A percentile compares a stretch with the other conserved stretches of the same genome.
Evolutionary conservation across 1,140 invertebrate species (phyloP).

Genomic region (Calliopsis andreniformis): DNA sequence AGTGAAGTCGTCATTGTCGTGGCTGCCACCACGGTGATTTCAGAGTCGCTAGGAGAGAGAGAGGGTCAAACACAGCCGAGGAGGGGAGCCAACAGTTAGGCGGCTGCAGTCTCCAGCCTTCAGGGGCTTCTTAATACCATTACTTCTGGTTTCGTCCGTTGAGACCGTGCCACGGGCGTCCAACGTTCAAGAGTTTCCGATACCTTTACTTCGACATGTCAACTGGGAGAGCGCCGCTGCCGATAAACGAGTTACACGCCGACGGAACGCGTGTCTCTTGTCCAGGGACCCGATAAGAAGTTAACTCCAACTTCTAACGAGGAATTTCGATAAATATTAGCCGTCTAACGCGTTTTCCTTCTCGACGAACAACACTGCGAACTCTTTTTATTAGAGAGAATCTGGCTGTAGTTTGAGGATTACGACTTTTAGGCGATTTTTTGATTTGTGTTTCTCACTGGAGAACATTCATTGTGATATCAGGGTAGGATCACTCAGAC

Average conservation of each 20-base stretch:
- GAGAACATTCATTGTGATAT: too few relatives aligned
- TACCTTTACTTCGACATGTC: conserved; percentile 8
- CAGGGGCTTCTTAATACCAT: conserved; percentile 79
- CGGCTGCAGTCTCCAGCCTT: conserved; percentile 72
- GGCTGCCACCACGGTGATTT: conserved; percentile 25
- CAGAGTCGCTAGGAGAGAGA: conserved; percentile 43
- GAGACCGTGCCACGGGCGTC: conserved; percentile 30
- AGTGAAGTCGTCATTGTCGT: conserved; percentile 41
- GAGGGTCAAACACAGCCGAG: conserved; percentile 66
- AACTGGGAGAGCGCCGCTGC: background rate
- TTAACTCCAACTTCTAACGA: conserved; percentile 15
- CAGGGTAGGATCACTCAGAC: too few relatives aligned
- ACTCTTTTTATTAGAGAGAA: too few relatives aligned
- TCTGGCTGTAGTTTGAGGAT: too few relatives aligned
- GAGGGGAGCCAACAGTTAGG: conserved; percentile 72
- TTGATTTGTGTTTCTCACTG: too few relatives aligned
- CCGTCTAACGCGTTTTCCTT: background rate
- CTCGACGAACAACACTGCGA: background rate
- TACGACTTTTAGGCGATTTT: too few relatives aligned
- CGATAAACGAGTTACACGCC: conserved; percentile 43
- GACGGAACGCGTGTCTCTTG: conserved; percentile 36
- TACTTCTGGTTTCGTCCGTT: conserved; percentile 73
- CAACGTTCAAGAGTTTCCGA: conserved; percentile 35
- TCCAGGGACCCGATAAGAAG: conserved; percentile 39
- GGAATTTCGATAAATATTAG: conserved; percentile 34